A percentile compares a stretch with the other conserved stretches of the same genome.
Conservation (phyloP, 2,888 invertebrate genomes). For the Eurytoma adleriae region DNA sequence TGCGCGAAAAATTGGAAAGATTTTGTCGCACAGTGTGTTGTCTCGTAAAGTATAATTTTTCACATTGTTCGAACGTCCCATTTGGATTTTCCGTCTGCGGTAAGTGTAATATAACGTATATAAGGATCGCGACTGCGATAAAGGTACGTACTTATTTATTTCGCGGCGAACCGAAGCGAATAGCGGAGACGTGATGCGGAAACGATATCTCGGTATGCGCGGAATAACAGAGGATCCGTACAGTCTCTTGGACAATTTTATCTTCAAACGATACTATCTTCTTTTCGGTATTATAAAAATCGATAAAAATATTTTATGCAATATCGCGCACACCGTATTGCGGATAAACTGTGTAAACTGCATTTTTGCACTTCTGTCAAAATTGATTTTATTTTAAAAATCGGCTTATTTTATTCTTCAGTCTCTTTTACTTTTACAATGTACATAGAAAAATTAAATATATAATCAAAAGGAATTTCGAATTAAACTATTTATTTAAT, state of each 20-base stretch:
- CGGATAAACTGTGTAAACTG: too few species aligned
- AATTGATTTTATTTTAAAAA: too few species aligned
- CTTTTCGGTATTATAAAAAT: background rate
- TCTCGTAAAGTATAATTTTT: constrained; percentile 52
- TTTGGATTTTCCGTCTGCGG: constrained; percentile 51
- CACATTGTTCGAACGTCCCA: constrained; percentile 47
- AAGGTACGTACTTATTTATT: constrained; percentile 69
- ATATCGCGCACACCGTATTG: too few species aligned
- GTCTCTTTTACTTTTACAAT: too few species aligned
- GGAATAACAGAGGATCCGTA: constrained; percentile 66
- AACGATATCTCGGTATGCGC: constrained; percentile 70
- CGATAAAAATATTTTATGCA: background rate
- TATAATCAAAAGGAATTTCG: too few species aligned
- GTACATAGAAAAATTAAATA: too few species aligned
- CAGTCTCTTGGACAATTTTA: constrained; percentile 64
- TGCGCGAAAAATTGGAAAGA: constrained; percentile 49
- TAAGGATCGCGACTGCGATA: constrained; percentile 49
- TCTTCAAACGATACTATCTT: background rate
- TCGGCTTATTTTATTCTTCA: too few species aligned
- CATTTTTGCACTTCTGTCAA: too few species aligned
- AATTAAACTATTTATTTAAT: too few species aligned
- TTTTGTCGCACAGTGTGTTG: constrained; percentile 25
- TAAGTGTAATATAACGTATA: constrained; percentile 58
- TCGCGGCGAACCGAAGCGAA: constrained; percentile 72
- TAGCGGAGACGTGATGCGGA: constrained; percentile 72